Evolutionary conservation across 1,140 invertebrate species (phyloP), one percentile per base, ranked within the genome.

Genomic region (Eubasilissa regina): DNA sequence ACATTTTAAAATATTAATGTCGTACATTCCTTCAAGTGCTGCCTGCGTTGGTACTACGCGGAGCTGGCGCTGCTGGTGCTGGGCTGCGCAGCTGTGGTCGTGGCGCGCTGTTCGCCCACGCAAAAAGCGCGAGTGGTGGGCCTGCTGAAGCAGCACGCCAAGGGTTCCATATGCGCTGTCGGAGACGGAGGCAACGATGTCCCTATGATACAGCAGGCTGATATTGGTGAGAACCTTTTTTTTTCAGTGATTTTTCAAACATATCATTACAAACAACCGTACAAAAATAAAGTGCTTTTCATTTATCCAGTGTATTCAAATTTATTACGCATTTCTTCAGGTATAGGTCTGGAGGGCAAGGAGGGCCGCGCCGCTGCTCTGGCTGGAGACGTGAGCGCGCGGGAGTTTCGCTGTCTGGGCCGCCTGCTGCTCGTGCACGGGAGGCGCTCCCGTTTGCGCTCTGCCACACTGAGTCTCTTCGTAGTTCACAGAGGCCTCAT

Each of bases 401-500:
- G 94, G 21, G 96, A 98, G 85, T 99, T 99, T 87, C 94, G 94
- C 80, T 93, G 95, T 85, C 92, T 99, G 83, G 92, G 94, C 19
- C 92, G 96, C 56, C 90, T 99, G 19, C 87, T 99, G 56, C 87
- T 99, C 47, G 96, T 99, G 1, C 98, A 99, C 88, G 98, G 98
- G 0, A 92, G 98, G 77, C 93, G 98, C 84, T 96, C 97, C 83
- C 98, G 99, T 85, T 99, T 99, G 89, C 90, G 98, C 64, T 99
- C 98, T 1, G 97, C 98, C 15, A 94, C 97, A 0, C 90, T 99
- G 0, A 96, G 96, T 84, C 98, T 99, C 88, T 99, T 99, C 87
- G 98, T 99, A 53, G 99, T 99, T 85, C 98, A 99, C 89, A 92
- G 99, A 60, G 98, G 98, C 75, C 91, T 99, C 53, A 99, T 99